Conservation (phyloP, 2,113 vertebrate species). For the Ammospiza caudacuta region DNA sequence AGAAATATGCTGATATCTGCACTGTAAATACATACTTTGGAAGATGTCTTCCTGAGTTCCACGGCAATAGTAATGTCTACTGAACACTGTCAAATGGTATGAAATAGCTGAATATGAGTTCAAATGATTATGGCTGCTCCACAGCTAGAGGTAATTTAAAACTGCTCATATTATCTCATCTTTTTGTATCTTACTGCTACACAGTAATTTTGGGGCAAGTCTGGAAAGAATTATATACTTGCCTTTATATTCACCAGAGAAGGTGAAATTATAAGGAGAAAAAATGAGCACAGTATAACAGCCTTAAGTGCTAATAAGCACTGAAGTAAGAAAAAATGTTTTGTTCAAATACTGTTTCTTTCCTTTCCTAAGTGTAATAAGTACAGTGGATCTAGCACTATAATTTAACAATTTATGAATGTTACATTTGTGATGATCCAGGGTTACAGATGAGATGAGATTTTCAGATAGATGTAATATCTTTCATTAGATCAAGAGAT, state of each 20-base stretch:
- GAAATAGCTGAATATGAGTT: neutral
- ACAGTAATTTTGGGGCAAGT: neutral
- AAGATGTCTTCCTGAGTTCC: neutral
- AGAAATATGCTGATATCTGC: neutral
- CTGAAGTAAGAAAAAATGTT: neutral
- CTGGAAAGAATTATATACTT: neutral
- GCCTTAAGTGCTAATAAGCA: neutral
- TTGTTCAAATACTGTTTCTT: neutral
- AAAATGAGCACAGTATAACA: neutral
- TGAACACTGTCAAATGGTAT: neutral
- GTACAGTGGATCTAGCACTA: neutral
- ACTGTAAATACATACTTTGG: neutral
- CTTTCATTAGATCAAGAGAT: neutral
- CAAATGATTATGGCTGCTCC: neutral
- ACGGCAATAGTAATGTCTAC: neutral
- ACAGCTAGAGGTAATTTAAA: neutral
- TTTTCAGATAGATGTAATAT: neutral
- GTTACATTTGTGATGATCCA: neutral
- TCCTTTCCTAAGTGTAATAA: neutral
- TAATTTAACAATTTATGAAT: neutral
- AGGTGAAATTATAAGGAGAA: neutral
- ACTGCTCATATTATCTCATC: neutral
- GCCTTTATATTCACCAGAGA: neutral
- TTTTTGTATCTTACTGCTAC: neutral
- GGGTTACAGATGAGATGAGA: neutral